A percentile compares a stretch with the other conserved stretches of the same genome.
These are phyloP conservation scores for Motacilla tschutschensis DNA, from an alignment of 2,113 vertebrate species.

Conservation along the genomic window DNA sequence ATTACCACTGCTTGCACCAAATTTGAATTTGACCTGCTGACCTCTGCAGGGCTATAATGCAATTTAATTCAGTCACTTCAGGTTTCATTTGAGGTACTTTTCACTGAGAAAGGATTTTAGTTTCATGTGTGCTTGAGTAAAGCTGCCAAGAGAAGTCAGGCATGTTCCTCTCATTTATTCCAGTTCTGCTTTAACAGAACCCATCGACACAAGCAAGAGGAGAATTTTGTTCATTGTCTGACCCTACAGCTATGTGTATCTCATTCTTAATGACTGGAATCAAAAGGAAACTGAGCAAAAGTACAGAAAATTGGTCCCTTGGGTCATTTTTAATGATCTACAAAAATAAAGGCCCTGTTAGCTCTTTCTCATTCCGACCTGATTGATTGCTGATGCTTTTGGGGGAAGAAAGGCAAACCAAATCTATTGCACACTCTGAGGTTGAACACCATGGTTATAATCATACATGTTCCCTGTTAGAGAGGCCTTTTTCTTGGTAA, in stretches of 20 bases:
- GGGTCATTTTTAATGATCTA: slow-evolving; percentile 48
- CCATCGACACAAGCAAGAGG: background rate
- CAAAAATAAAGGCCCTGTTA: slow-evolving; percentile 19
- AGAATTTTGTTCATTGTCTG: slow-evolving; percentile 18
- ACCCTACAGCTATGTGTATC: background rate
- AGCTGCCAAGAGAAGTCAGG: background rate
- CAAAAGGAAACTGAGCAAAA: slow-evolving; percentile 20
- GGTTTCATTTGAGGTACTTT: slow-evolving; percentile 14
- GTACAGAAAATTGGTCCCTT: slow-evolving; percentile 6
- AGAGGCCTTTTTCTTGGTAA: background rate
- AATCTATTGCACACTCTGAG: background rate
- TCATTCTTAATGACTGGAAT: slow-evolving; percentile 31
- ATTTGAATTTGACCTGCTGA: slow-evolving; percentile 48
- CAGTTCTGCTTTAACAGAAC: background rate
- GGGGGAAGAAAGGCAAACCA: slow-evolving; percentile 12
- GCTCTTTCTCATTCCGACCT: slow-evolving; percentile 21
- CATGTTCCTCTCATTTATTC: slow-evolving; percentile 31
- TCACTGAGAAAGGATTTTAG: background rate
- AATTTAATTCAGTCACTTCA: slow-evolving; percentile 42
- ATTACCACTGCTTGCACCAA: slow-evolving; percentile 9
- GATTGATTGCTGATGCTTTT: slow-evolving; percentile 39
- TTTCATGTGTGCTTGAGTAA: background rate
- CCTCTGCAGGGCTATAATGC: background rate
- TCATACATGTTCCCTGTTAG: background rate
- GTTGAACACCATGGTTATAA: slow-evolving; percentile 8